phyloP scores from a whole-genome alignment of 2,113 vertebrate species.

The Aspiorhynchus laticeps region DNA sequence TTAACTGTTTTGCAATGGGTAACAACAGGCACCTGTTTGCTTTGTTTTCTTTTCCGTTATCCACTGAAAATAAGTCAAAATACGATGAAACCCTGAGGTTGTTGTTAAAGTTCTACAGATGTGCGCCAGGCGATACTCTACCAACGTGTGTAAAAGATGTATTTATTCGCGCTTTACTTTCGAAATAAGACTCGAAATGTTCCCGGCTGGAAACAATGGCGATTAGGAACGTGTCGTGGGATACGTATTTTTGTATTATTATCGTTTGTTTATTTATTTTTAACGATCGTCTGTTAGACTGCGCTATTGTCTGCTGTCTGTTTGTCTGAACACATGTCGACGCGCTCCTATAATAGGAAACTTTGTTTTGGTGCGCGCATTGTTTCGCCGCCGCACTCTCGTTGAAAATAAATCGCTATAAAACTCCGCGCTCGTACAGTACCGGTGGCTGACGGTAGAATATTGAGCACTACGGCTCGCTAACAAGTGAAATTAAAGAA shows the following conservation, averaged over 20 bases:
- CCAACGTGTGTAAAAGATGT: not conserved
- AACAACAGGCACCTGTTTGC: conserved; percentile 44
- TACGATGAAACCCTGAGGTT: not conserved
- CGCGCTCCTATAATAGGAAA: conserved; percentile 38
- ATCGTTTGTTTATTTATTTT: not conserved
- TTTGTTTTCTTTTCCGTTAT: conserved; percentile 40
- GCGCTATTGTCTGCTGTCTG: conserved; percentile 17
- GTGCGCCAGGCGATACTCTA: not conserved
- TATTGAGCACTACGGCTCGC: too few relatives aligned
- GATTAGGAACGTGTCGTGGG: not conserved
- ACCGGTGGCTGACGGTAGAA: not conserved
- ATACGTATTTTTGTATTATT: not conserved
- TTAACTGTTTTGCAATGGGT: conserved; percentile 19
- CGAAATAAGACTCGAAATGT: not conserved
- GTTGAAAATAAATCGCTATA: not conserved
- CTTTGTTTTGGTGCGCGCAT: conserved; percentile 45
- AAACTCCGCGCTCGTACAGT: not conserved
- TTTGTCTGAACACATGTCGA: conserved; percentile 28
- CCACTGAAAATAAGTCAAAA: not conserved
- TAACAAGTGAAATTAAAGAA: not conserved
- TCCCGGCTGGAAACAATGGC: not conserved
- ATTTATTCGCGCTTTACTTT: not conserved
- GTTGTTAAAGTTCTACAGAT: not conserved
- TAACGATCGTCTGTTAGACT: not conserved
- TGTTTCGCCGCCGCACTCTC: conserved; percentile 27